Evolutionary conservation across 1,140 invertebrate genomes (phyloP).

Genomic region (Polyergus mexicanus): DNA sequence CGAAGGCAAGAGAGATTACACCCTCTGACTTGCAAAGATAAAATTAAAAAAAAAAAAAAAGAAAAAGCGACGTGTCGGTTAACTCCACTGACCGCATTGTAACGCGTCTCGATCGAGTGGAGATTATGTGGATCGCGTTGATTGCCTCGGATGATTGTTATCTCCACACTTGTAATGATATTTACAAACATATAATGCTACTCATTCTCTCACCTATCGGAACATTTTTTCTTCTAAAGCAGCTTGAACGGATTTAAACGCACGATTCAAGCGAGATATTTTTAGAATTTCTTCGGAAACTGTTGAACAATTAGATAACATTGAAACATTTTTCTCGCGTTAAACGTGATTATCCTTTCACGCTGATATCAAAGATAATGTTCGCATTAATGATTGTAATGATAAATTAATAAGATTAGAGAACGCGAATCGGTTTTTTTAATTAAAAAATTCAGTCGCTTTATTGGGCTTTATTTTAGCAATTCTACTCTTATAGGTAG

Average conservation of each 20-base stretch:
- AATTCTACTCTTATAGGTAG: neutral
- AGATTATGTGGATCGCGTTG: slow-evolving; percentile 25
- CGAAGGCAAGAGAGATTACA: slow-evolving; percentile 11
- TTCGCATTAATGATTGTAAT: neutral
- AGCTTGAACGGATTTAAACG: neutral
- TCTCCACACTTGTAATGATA: slow-evolving; percentile 15
- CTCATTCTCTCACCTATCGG: slow-evolving; percentile 1
- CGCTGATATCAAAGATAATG: neutral
- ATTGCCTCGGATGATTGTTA: slow-evolving; percentile 46
- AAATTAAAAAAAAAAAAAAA: slow-evolving; percentile 7
- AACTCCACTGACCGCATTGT: slow-evolving; percentile 21
- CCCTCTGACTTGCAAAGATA: slow-evolving; percentile 32
- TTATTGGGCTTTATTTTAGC: neutral
- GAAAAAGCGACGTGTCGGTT: too few relatives aligned
- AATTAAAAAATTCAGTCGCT: neutral
- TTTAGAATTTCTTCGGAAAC: neutral
- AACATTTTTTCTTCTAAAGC: neutral
- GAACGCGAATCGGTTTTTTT: neutral
- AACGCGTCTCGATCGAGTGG: slow-evolving; percentile 10
- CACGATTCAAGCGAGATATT: neutral
- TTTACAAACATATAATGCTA: slow-evolving; percentile 17
- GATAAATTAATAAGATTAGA: neutral
- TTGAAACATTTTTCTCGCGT: neutral
- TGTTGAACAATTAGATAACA: slow-evolving; percentile 3
- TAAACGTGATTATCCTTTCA: neutral